Conservation (phyloP, 92 coral and sea anemone genomes). For the Bergia sp. region DNA sequence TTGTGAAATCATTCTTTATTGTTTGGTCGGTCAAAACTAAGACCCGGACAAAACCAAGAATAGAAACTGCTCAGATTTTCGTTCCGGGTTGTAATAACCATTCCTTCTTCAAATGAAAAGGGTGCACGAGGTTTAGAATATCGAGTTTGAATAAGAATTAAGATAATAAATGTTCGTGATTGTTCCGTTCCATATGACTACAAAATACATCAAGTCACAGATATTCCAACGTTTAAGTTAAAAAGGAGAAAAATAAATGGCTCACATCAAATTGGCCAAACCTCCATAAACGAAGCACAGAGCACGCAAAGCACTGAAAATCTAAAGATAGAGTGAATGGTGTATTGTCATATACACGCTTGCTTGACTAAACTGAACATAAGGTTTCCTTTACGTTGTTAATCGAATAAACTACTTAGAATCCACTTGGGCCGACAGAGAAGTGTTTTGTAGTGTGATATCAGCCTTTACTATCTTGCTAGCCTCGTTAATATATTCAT, state of each 20-base stretch:
- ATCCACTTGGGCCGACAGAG: not conserved
- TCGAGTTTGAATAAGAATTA: too few species aligned
- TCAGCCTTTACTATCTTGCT: not conserved
- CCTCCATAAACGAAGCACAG: not conserved
- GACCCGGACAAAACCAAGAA: not conserved
- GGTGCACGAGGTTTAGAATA: not conserved
- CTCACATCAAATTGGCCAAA: not conserved
- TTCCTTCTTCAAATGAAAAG: not conserved
- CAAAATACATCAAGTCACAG: not conserved
- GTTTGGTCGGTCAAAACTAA: not conserved
- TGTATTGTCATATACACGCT: not conserved
- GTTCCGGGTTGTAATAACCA: not conserved
- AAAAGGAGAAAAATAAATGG: not conserved
- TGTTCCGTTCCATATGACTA: not conserved
- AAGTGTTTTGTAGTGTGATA: not conserved
- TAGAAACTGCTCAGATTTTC: not conserved
- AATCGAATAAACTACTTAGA: not conserved
- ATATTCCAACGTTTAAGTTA: not conserved
- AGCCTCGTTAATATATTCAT: not conserved
- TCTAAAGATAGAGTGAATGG: not conserved
- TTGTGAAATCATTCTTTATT: too few species aligned
- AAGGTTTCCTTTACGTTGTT: not conserved
- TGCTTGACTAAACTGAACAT: not conserved
- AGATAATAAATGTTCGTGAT: too few species aligned
- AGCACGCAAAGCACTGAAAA: not conserved